Conservation (phyloP, 2,113 vertebrate genomes). For the Podarcis raffonei region DNA sequence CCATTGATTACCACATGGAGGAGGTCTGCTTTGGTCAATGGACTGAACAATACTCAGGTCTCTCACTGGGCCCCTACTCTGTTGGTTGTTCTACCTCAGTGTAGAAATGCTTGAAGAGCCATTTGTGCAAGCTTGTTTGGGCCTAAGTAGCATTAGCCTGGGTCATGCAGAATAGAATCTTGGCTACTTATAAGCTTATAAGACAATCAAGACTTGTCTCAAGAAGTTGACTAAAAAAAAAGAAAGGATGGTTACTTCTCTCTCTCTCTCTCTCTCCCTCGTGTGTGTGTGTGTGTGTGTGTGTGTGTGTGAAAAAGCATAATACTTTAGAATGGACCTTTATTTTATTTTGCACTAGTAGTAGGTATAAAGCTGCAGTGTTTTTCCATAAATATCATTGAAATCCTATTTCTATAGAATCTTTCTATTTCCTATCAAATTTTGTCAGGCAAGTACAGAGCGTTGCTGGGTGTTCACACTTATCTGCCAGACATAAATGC, state of each 20-base stretch:
- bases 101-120: too few species aligned
- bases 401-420: slow-evolving; percentile 73
- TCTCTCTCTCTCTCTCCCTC: too few species aligned
- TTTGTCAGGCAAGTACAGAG: slow-evolving; percentile 71
- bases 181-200: too few species aligned
- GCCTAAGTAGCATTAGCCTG: too few species aligned
- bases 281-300: neutral
- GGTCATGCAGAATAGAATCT: too few species aligned
- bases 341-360: slow-evolving; percentile 42
- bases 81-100: too few species aligned
- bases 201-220: too few species aligned
- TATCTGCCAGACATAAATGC: slow-evolving; percentile 76
- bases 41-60: too few species aligned
- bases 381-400: slow-evolving; percentile 76
- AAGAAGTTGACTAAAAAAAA: too few species aligned
- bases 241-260: neutral
- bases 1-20: slow-evolving; percentile 37
- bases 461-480: slow-evolving; percentile 67
- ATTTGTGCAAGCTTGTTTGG: too few species aligned
- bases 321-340: slow-evolving; percentile 12
- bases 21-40: too few species aligned
- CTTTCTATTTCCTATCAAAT: slow-evolving; percentile 56
- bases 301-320: neutral
- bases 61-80: too few species aligned
- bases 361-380: slow-evolving; percentile 56